Percentiles rank a stretch among this genome's conserved stretches.
These are phyloP conservation scores for Tamias sibiricus DNA, from an alignment of 2,113 vertebrate species.

Conservation along the genomic window DNA sequence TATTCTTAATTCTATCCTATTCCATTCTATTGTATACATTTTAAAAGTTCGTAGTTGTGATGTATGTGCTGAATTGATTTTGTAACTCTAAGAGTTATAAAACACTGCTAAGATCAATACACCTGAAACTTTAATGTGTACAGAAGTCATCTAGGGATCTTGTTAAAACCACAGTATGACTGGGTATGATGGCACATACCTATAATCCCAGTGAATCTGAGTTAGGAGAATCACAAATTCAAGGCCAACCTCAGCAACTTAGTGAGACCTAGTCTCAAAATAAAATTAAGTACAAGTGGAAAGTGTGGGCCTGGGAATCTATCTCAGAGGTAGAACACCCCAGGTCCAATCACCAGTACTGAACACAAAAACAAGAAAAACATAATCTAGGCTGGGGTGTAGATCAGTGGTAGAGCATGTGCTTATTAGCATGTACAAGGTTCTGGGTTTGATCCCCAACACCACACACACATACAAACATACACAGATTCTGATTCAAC, in stretches of 20 bases:
- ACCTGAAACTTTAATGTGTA: neutral
- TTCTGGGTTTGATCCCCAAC: neutral
- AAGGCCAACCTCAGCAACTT: too few relatives aligned
- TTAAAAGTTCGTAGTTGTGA: neutral
- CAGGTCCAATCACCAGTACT: too few relatives aligned
- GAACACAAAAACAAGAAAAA: too few relatives aligned
- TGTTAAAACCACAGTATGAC: neutral
- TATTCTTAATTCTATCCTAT: conserved; percentile 27
- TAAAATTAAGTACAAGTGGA: too few relatives aligned
- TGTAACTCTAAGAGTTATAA: neutral
- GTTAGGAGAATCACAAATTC: too few relatives aligned
- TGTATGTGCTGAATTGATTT: neutral
- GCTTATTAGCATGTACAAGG: neutral
- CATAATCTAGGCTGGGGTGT: neutral
- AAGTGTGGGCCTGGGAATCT: too few relatives aligned
- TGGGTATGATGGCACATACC: too few relatives aligned
- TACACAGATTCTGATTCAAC: neutral
- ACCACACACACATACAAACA: neutral
- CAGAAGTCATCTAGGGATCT: neutral
- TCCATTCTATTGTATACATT: neutral
- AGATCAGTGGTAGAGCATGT: neutral
- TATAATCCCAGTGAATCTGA: too few relatives aligned
- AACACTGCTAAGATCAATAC: neutral
- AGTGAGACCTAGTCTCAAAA: too few relatives aligned
- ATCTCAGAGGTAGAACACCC: too few relatives aligned